Conservation (phyloP, 2,888 invertebrate species). For the Euplexia lucipara region DNA sequence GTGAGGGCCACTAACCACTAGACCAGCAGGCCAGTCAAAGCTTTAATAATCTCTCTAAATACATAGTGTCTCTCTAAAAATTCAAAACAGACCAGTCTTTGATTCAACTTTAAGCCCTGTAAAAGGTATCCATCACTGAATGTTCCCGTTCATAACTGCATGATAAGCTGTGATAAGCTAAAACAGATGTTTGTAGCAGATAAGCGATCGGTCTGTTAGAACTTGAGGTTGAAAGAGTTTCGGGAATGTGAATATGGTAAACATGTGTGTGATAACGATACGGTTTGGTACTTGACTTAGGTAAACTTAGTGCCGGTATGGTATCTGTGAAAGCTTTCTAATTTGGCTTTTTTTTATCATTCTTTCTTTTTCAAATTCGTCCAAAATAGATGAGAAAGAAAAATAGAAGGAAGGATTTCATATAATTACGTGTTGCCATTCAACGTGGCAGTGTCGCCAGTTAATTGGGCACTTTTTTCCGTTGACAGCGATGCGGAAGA, state of each 20-base stretch:
- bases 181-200: slow-evolving; percentile 48
- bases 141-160: slow-evolving; percentile 40
- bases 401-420: no score
- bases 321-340: slow-evolving; percentile 14
- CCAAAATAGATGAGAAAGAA: neutral
- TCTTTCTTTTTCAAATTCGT: neutral
- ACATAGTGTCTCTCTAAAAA: neutral
- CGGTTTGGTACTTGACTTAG: slow-evolving; percentile 4
- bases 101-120: slow-evolving; percentile 16
- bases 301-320: neutral
- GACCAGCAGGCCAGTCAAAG: no score
- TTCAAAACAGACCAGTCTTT: slow-evolving; percentile 38
- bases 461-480: no score
- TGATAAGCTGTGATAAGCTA: slow-evolving; percentile 48
- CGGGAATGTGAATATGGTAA: slow-evolving; percentile 31
- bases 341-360: neutral
- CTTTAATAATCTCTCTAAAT: neutral
- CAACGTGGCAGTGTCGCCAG: no score
- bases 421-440: no score
- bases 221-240: slow-evolving; percentile 36
- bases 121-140: slow-evolving; percentile 18
- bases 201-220: slow-evolving; percentile 46
- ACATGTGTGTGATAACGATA: slow-evolving; percentile 35
- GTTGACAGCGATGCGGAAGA: no score
- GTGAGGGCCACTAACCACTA: no score